Evolutionary conservation across 92 coral and sea anemone genomes (phyloP).

Genomic region (Montipora capitata): DNA sequence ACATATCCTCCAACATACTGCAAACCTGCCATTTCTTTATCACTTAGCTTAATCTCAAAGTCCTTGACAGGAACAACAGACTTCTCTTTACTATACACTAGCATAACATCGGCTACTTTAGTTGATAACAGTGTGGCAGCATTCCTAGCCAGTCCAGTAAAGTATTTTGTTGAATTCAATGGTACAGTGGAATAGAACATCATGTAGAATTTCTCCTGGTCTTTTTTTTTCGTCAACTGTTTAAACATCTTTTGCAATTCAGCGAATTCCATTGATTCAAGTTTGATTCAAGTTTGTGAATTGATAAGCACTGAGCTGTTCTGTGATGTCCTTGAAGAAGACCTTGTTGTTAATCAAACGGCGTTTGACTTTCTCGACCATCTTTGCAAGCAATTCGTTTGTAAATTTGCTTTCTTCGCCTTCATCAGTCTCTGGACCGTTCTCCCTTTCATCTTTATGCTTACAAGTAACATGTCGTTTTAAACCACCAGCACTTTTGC

Average conservation of each 20-base stretch:
- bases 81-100: neutral
- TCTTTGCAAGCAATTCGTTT: conserved; percentile 3
- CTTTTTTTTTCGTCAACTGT: conserved; percentile 8
- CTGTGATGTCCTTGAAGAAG: too few relatives aligned
- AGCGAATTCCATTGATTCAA: neutral
- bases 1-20: too few relatives aligned
- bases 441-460: conserved; percentile 21
- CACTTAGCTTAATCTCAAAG: conserved; percentile 4
- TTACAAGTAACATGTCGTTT: conserved; percentile 32
- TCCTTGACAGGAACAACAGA: conserved; percentile 19
- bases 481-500: conserved; percentile 12
- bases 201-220: neutral
- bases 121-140: conserved; percentile 16
- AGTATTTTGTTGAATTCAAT: neutral
- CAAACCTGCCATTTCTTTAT: neutral
- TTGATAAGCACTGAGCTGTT: too few relatives aligned
- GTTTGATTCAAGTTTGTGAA: too few relatives aligned
- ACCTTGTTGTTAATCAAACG: conserved; percentile 2
- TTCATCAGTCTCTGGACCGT: conserved; percentile 28
- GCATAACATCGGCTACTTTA: conserved; percentile 4
- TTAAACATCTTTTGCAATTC: conserved; percentile 8
- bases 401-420: conserved; percentile 28
- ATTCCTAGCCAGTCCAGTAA: neutral
- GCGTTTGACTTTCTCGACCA: conserved; percentile 29
- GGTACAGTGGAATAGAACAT: conserved; percentile 14